Conservation (phyloP, 2,888 invertebrate species). For the Shargacucullia verbasci region DNA sequence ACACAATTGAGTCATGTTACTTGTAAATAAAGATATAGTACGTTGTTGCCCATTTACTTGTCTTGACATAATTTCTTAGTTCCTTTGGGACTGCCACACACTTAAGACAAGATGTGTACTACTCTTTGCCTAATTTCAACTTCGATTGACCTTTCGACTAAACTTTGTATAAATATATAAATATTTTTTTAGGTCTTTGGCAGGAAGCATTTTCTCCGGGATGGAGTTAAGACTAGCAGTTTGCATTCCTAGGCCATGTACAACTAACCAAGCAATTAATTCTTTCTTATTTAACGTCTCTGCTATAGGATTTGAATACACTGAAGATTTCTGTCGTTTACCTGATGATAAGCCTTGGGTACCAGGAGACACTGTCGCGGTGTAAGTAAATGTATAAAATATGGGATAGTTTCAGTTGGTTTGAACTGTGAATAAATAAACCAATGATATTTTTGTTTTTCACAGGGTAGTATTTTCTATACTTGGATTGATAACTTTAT, state of each 20-base stretch:
- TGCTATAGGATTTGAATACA: conserved; percentile 56
- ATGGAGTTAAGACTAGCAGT: conserved; percentile 59
- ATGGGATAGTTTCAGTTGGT: neutral
- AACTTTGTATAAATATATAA: too few relatives aligned
- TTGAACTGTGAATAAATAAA: neutral
- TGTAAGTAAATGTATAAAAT: conserved; percentile 64
- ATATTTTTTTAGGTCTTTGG: conserved; percentile 47
- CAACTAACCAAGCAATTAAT: conserved; percentile 59
- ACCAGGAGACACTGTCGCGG: conserved; percentile 68
- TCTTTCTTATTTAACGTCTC: conserved; percentile 58
- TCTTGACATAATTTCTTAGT: too few relatives aligned
- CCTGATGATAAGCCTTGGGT: conserved; percentile 72
- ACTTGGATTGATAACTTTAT: conserved; percentile 66
- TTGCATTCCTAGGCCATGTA: conserved; percentile 71
- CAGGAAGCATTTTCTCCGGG: conserved; percentile 36
- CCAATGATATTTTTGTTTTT: conserved; percentile 5
- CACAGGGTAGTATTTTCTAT: conserved; percentile 63
- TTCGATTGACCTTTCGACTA: too few relatives aligned
- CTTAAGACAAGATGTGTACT: too few relatives aligned
- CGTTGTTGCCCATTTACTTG: too few relatives aligned
- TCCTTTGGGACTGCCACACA: too few relatives aligned
- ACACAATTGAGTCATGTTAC: too few relatives aligned
- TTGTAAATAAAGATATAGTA: too few relatives aligned
- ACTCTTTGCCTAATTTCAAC: too few relatives aligned
- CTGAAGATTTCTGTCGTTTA: conserved; percentile 67